Evolutionary conservation across 1,140 invertebrate genomes (phyloP), one percentile per base, ranked within the genome.

Genomic region (Caenorhabditis elegans): DNA sequence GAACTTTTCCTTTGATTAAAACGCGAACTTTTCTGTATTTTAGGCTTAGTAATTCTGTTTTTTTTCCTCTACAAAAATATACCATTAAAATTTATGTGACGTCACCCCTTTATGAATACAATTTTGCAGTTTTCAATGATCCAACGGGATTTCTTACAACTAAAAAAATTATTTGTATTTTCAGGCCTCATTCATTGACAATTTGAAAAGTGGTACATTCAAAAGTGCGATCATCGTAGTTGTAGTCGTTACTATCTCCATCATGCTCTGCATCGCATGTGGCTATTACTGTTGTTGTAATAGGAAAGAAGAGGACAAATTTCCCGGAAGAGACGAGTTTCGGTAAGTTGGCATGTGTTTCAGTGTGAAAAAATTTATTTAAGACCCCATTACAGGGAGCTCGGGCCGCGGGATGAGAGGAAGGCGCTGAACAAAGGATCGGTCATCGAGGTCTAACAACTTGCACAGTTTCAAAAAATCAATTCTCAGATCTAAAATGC

Each of bases 271-370:
- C 10, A 70, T 70, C n/a, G 60, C 34, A 0, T 36, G 60, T n/a
- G 60, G 60, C 36, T 70, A 70, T 22, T 70, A 70, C 34, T 70
- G 60, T 10, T 70, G 60, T 22, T 70, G 60, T 13, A 70, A 70
- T 17, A n/a, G 34, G 22, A 39, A 43, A 70, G 60, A 70, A 0
- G 60, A 70, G 0, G 60, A 39, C 13, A 31, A 26, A n/a, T 70
- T n/a, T 31, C 60, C 31, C 0, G 60, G 60, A 39, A 36, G 60
- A 43, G 60, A 70, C 34, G 60, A 70, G 13, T 70, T 70, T 13
- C 60, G 60, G 60, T 70, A 70, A 70, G 60, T 22, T 17, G 17
- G 13, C 2, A 11, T 4, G 19, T 15, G 3, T 19, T 24, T 39
- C 34, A 43, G 17, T 19, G 8, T n/a, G 17, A 70, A 5, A 15